A percentile compares a stretch with the other conserved stretches of the same genome.
These are phyloP conservation scores for Synanthedon formicaeformis DNA, from an alignment of 2,888 invertebrate genomes.

Conservation along the genomic window DNA sequence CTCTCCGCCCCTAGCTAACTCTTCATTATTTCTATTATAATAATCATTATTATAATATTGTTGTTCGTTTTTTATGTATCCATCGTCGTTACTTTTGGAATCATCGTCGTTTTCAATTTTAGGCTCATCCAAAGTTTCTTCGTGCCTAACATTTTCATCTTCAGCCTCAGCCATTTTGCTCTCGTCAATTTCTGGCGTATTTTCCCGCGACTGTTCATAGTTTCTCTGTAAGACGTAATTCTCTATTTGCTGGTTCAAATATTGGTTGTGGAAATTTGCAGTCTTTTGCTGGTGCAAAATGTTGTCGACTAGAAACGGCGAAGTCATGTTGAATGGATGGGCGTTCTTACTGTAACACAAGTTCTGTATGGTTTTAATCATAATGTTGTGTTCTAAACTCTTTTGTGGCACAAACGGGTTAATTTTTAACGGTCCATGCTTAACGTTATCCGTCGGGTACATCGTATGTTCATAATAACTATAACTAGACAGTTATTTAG, in stretches of 20 bases:
- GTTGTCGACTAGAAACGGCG: slow-evolving; percentile 73
- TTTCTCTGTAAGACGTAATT: slow-evolving; percentile 45
- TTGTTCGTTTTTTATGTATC: slow-evolving; percentile 42
- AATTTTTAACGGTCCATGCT: slow-evolving; percentile 55
- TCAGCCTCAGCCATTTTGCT: slow-evolving; percentile 30
- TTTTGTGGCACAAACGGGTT: slow-evolving; percentile 38
- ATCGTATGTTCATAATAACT: slow-evolving; percentile 36
- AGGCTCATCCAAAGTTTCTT: slow-evolving; percentile 27
- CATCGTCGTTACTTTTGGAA: slow-evolving; percentile 45
- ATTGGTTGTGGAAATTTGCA: slow-evolving; percentile 61
- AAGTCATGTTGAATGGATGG: slow-evolving; percentile 63
- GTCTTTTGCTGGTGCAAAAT: slow-evolving; percentile 70
- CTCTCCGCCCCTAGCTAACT: slow-evolving; percentile 14
- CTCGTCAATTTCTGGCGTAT: slow-evolving; percentile 50
- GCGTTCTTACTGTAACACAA: slow-evolving; percentile 50
- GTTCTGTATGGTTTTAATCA: slow-evolving; percentile 62
- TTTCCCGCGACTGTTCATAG: slow-evolving; percentile 44
- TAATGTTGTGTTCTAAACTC: slow-evolving; percentile 53
- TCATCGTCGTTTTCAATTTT: slow-evolving; percentile 48
- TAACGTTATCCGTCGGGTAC: slow-evolving; percentile 55
- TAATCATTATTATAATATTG: slow-evolving; percentile 40
- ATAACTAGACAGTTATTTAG: not conserved
- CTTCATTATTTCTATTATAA: slow-evolving; percentile 30
- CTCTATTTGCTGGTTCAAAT: slow-evolving; percentile 65
- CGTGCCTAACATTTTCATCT: slow-evolving; percentile 29